Percentiles rank a stretch among this genome's conserved stretches.
phyloP scores from a whole-genome alignment of 2,888 invertebrate species.

The Physocephala rufipes region DNA sequence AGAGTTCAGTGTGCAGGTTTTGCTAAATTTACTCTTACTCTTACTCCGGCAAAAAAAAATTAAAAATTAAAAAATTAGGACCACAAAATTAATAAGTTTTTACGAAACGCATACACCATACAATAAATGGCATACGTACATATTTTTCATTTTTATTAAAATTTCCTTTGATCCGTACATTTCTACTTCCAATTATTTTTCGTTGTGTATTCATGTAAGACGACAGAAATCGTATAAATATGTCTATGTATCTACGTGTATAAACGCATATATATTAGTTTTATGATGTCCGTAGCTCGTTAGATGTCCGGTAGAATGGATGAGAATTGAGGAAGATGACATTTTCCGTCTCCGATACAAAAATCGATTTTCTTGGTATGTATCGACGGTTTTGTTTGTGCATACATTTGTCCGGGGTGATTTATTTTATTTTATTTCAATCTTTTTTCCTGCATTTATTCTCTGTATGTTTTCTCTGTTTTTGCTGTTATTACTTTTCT shows the following conservation, averaged over 20 bases:
- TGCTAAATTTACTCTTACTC: conserved; percentile 33
- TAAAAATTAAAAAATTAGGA: no score
- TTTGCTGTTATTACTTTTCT: conserved; percentile 31
- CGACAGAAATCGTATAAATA: background rate
- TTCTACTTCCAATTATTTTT: no score
- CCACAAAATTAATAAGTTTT: no score
- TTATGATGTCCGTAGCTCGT: no score
- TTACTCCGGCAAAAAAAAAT: conserved; percentile 6
- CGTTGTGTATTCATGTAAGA: no score
- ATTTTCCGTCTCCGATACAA: conserved; percentile 27
- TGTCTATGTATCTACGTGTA: background rate
- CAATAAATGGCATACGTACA: no score
- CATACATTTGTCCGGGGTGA: no score
- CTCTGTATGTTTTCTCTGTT: conserved; percentile 9
- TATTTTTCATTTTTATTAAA: no score
- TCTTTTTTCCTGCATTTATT: background rate
- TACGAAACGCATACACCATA: no score
- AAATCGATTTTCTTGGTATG: conserved; percentile 32
- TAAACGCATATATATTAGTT: conserved; percentile 2
- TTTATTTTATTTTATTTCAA: background rate
- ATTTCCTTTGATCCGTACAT: no score
- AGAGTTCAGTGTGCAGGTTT: conserved; percentile 52
- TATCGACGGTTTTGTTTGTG: conserved; percentile 4
- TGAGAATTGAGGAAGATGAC: background rate
- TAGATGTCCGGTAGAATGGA: background rate